Conservation (phyloP, 1,140 invertebrate genomes). For the Pantala flavescens region DNA sequence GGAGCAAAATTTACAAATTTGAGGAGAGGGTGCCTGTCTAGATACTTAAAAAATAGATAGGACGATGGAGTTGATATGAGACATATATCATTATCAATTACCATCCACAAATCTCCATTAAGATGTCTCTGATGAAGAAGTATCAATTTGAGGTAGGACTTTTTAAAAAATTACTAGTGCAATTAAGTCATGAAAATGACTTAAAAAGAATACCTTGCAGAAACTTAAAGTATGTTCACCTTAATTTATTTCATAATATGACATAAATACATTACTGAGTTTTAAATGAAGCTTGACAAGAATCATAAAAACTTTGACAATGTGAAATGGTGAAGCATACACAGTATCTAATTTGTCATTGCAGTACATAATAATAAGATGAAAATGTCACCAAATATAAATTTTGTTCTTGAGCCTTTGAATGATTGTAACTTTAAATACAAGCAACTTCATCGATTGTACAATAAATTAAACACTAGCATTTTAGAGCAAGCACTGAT, state of each 20-base stretch:
- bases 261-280: background rate
- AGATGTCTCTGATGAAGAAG: background rate
- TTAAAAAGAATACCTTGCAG: background rate
- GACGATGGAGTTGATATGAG: background rate
- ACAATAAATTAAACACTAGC: background rate
- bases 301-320: background rate
- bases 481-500: background rate
- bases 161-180: background rate
- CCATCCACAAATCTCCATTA: background rate
- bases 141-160: constrained; percentile 9
- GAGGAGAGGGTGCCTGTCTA: background rate
- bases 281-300: background rate
- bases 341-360: background rate
- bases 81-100: background rate
- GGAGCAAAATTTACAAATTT: background rate
- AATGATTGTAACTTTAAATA: background rate
- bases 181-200: background rate
- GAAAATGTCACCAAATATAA: background rate
- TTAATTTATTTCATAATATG: background rate
- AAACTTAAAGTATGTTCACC: background rate
- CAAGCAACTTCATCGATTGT: background rate
- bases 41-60: background rate
- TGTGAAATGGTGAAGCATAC: background rate
- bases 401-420: background rate
- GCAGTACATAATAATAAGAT: background rate